Evolutionary conservation across 2,113 vertebrate genomes (phyloP), one percentile per base, ranked within the genome.

Genomic region (Buteo buteo): DNA sequence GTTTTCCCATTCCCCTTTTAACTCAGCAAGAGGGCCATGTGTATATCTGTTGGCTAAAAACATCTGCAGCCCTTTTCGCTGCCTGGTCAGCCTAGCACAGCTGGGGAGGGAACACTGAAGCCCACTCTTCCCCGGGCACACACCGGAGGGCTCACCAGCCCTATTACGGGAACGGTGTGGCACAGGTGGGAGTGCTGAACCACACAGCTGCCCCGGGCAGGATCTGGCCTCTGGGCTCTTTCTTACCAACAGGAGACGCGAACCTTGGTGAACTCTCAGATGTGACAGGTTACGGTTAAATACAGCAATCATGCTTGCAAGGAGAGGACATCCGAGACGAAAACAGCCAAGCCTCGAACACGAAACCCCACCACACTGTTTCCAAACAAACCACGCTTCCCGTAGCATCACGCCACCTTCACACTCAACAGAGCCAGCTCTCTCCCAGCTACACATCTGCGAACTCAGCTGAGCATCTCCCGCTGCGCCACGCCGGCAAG

Each of bases 401-500:
- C 5, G 0, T 7, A 65, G 69, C 73, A 11, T 28, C 36, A 1
- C 8, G 2, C 7, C 14, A 81, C 50, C 71, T 40, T 25, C 34
- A 0, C 4, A 1, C 49, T 6, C 5, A 1, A 1, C 2, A 2
- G 67, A 16, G 22, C 26, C 81, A 44, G 64, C 72, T 40, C 58
- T 47, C 17, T 2, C 17, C 57, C 84, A 47, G 65, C 36, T 16
- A 13, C 9, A 1, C 78, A 49, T 58, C 92, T 80, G 57, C 8
- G 0, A 40, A 7, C 55, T 13, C 29, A 5, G 66, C 62, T 2
- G 1, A 32, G 82, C 79, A 13, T 13, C 77, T 47, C 82, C 85
- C 0, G 4, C 89, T 16, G 67, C 0, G 0, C 72, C 62, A 16
- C 5, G 3, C 54, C 9, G 3, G 21, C 1, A 0, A 38, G n/a